phyloP scores from a whole-genome alignment of 2,797 vertebrate species.

The Eulemur coronatus region DNA sequence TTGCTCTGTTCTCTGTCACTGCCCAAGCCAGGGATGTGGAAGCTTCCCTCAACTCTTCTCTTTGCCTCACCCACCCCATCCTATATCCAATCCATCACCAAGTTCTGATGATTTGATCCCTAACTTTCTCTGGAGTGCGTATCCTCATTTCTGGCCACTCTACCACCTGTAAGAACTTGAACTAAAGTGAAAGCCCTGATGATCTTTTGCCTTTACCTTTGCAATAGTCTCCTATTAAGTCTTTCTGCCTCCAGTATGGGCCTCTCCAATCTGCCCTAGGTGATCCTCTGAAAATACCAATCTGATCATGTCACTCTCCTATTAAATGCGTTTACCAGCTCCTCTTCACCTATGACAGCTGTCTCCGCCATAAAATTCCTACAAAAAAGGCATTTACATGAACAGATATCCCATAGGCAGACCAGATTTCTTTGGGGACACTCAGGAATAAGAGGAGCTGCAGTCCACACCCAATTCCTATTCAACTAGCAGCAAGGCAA shows the following conservation, averaged over 20 bases:
- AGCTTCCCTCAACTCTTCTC: neutral
- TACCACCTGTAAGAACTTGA: neutral
- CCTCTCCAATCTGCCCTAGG: neutral
- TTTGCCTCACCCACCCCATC: neutral
- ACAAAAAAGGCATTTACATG: neutral
- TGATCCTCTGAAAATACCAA: neutral
- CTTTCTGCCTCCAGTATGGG: neutral
- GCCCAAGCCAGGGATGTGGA: neutral
- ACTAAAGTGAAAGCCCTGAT: neutral
- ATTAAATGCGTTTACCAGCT: neutral
- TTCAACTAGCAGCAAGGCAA: neutral
- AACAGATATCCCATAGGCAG: neutral
- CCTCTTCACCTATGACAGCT: neutral
- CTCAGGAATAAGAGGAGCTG: neutral
- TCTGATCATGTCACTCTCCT: neutral
- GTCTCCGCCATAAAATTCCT: neutral
- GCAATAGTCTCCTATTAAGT: neutral
- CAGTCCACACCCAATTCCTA: neutral
- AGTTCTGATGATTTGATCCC: neutral
- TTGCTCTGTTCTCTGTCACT: neutral
- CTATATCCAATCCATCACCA: neutral
- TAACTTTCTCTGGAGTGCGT: neutral
- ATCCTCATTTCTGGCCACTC: neutral
- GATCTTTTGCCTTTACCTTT: neutral
- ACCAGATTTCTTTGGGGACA: neutral